These are phyloP conservation scores for Callorhinus ursinus DNA, from an alignment of 2,113 vertebrate genomes.

Conservation along the genomic window DNA sequence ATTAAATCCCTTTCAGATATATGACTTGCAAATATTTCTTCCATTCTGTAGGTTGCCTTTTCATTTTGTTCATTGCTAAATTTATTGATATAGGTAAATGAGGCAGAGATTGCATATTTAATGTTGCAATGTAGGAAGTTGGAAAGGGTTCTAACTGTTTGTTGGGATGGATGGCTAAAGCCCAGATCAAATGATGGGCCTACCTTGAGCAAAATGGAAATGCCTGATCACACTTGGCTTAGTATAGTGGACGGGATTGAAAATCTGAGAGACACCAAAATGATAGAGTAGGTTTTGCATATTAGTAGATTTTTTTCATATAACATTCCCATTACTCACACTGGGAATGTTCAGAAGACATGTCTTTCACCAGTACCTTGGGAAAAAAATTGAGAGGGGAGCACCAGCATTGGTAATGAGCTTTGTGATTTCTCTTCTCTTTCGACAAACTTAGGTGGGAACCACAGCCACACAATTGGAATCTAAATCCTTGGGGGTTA, in stretches of 20 bases:
- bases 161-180: background rate
- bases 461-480: no score
- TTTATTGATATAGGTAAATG: background rate
- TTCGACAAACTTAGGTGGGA: no score
- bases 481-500: no score
- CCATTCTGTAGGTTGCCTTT: background rate
- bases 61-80: background rate
- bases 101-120: background rate
- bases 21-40: background rate
- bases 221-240: background rate
- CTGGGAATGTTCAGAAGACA: no score
- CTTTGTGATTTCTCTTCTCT: no score
- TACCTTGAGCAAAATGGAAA: background rate
- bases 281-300: no score
- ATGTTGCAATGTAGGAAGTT: background rate
- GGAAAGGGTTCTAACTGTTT: background rate
- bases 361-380: no score
- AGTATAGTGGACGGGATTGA: background rate
- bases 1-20: background rate
- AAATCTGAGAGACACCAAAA: background rate
- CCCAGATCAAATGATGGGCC: background rate
- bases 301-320: no score
- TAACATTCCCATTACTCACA: no score
- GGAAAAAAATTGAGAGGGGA: no score
- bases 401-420: no score